phyloP scores from a whole-genome alignment of 2,113 vertebrate genomes.

The Pungitius pungitius region DNA sequence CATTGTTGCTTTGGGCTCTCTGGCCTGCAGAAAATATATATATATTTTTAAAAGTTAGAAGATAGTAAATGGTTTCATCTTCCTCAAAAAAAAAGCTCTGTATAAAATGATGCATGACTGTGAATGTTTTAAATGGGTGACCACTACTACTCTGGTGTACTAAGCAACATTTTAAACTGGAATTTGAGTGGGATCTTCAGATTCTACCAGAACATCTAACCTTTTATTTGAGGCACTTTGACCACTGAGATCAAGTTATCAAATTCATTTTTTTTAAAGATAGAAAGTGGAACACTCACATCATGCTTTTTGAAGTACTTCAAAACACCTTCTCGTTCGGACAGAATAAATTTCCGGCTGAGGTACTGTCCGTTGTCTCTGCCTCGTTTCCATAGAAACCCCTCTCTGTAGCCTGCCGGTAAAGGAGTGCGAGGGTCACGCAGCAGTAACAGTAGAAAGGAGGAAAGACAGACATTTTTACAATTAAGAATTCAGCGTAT shows the following conservation, averaged over 20 bases:
- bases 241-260: not conserved
- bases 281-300: conserved; percentile 76
- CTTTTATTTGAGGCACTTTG: not conserved
- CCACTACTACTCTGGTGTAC: not conserved
- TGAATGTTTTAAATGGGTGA: not conserved
- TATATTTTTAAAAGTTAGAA: not conserved
- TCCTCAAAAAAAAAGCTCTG: not conserved
- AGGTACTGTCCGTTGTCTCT: conserved; percentile 93
- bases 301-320: conserved; percentile 97
- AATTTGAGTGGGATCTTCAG: not conserved
- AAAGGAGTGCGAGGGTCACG: conserved; percentile 18
- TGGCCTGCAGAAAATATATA: conserved; percentile 84
- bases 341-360: conserved; percentile 92
- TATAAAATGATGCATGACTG: not conserved
- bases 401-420: conserved; percentile 90
- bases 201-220: not conserved
- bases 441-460: conserved; percentile 8
- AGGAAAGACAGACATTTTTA: conserved; percentile 2
- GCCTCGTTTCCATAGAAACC: conserved; percentile 95
- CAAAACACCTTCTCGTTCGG: conserved; percentile 89
- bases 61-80: not conserved
- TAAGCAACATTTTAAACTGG: not conserved
- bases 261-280: not conserved
- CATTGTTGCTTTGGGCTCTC: conserved; percentile 94
- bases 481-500: no score